Evolutionary conservation across 2,888 invertebrate genomes (phyloP).

Genomic region (Latheticus oryzae): DNA sequence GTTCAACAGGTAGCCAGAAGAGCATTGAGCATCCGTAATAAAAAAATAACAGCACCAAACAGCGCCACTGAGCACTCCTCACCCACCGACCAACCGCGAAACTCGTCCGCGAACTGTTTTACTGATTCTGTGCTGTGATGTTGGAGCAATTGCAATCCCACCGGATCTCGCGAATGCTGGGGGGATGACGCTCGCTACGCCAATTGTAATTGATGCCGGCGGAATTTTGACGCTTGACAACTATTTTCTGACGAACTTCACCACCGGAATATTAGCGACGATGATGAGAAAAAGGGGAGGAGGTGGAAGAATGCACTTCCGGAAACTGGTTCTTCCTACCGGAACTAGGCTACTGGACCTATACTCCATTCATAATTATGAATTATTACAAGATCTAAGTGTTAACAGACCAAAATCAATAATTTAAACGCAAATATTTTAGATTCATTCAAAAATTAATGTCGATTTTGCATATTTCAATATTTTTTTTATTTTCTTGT

Average conservation of each 20-base stretch:
- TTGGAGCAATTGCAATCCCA: conserved; percentile 47
- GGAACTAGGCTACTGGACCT: too few species aligned
- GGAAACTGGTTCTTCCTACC: neutral
- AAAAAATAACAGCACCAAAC: conserved; percentile 17
- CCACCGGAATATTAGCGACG: too few species aligned
- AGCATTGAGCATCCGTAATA: conserved; percentile 27
- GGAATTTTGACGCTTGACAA: conserved; percentile 7
- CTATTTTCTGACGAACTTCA: conserved; percentile 8
- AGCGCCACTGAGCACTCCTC: conserved; percentile 17
- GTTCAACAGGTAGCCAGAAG: conserved; percentile 40
- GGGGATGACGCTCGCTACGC: conserved; percentile 40
- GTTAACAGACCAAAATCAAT: too few species aligned
- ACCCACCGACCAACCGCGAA: conserved; percentile 36
- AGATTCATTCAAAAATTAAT: too few species aligned
- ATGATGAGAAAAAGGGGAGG: too few species aligned
- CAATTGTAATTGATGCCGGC: conserved; percentile 43
- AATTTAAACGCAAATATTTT: too few species aligned
- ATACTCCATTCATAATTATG: too few species aligned
- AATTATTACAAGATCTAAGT: too few species aligned
- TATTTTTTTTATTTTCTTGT: too few species aligned
- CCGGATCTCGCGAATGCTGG: conserved; percentile 48
- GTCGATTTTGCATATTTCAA: too few species aligned
- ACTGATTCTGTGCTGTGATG: conserved; percentile 37
- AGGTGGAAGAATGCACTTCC: neutral
- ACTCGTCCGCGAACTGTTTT: conserved; percentile 41